Evolutionary conservation across 2,888 invertebrate species (phyloP).

Genomic region (Carpatolechia fugitivella): DNA sequence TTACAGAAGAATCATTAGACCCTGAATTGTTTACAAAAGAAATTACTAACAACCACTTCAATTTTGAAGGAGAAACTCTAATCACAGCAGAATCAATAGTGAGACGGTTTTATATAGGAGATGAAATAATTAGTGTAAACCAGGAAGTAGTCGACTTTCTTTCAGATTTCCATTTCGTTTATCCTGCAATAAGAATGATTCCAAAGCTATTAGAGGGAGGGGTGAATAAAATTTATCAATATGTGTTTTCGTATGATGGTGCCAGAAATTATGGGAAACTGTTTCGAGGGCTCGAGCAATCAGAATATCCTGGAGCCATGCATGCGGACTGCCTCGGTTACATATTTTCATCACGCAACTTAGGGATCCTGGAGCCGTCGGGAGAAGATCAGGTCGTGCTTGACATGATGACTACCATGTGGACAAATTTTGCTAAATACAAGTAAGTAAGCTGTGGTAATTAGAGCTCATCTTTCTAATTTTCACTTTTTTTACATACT

Average conservation of each 20-base stretch:
- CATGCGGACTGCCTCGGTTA: background rate
- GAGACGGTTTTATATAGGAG: conserved; percentile 7
- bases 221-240: background rate
- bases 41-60: conserved; percentile 7
- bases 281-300: background rate
- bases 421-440: background rate
- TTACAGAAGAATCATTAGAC: background rate
- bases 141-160: background rate
- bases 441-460: too few species aligned
- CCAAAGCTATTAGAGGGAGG: background rate
- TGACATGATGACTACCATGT: background rate
- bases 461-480: too few species aligned
- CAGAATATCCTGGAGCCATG: background rate
- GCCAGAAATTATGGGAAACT: background rate
- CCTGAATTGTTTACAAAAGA: background rate
- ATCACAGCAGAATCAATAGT: conserved; percentile 10
- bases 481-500: too few species aligned
- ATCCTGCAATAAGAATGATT: background rate
- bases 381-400: background rate
- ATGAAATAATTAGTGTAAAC: background rate
- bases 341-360: background rate
- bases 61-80: conserved; percentile 21
- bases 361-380: background rate
- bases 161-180: conserved; percentile 5
- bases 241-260: background rate